Percentiles rank a stretch among this genome's conserved stretches.
phyloP scores from a whole-genome alignment of 1,140 invertebrate species.

The Solenopsis invicta region DNA sequence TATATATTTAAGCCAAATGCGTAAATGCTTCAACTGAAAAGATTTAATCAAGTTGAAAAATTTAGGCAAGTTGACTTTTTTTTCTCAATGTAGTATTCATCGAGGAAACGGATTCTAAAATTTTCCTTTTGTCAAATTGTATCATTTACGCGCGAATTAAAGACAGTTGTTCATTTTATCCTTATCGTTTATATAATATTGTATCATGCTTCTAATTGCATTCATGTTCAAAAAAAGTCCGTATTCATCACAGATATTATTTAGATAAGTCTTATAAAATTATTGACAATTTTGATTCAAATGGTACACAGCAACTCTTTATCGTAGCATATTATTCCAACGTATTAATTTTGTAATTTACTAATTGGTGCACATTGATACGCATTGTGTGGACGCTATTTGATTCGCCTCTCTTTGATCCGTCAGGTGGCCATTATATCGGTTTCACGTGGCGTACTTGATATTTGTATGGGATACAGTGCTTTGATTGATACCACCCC shows the following conservation, averaged over 20 bases:
- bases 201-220: not conserved
- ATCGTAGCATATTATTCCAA: constrained; percentile 1
- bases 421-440: constrained; percentile 22
- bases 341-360: constrained; percentile 21
- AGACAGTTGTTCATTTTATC: not conserved
- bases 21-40: too few species aligned
- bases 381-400: not conserved
- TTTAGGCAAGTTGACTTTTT: too few species aligned
- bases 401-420: constrained; percentile 33
- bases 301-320: not conserved
- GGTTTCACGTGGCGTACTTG: constrained; percentile 21
- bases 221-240: constrained; percentile 13
- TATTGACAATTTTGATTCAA: not conserved
- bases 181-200: too few species aligned
- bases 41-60: too few species aligned
- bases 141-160: not conserved
- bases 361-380: constrained; percentile 11
- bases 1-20: too few species aligned
- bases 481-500: constrained; percentile 55
- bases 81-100: too few species aligned
- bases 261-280: not conserved
- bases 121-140: not conserved
- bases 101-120: too few species aligned
- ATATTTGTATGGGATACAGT: constrained; percentile 31
- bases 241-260: not conserved